phyloP scores from a whole-genome alignment of 1,140 invertebrate species.

The Papilio helenus region DNA sequence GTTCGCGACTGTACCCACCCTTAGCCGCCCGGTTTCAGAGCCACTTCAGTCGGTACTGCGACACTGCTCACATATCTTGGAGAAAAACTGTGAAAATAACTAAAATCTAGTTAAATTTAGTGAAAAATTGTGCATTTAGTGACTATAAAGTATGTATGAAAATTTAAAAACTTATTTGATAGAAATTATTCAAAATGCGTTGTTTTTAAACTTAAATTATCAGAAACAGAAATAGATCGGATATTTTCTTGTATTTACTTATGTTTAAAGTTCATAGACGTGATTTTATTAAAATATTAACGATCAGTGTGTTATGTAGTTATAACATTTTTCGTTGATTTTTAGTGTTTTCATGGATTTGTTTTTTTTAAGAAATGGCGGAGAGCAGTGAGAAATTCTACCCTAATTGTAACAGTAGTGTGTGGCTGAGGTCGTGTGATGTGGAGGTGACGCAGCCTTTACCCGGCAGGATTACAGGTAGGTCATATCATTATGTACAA shows the following conservation, averaged over 20 bases:
- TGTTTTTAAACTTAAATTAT: background rate
- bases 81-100: background rate
- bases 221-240: too few relatives aligned
- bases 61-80: background rate
- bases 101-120: background rate
- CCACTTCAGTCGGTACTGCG: constrained; percentile 10
- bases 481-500: constrained; percentile 16
- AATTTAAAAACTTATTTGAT: background rate
- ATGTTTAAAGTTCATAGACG: too few relatives aligned
- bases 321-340: background rate
- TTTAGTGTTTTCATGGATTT: background rate
- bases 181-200: background rate
- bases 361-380: constrained; percentile 31
- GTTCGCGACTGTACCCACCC: constrained; percentile 15
- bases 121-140: background rate
- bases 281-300: too few relatives aligned
- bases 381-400: constrained; percentile 64
- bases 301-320: too few relatives aligned
- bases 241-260: too few relatives aligned
- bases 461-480: constrained; percentile 84
- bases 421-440: constrained; percentile 90
- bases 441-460: constrained; percentile 87
- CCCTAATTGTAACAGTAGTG: constrained; percentile 86
- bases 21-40: constrained; percentile 15
- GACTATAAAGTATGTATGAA: background rate